A percentile compares a stretch with the other conserved stretches of the same genome.
Evolutionary conservation across 2,888 invertebrate species (phyloP).

Genomic region (Drosophila hamatofila): DNA sequence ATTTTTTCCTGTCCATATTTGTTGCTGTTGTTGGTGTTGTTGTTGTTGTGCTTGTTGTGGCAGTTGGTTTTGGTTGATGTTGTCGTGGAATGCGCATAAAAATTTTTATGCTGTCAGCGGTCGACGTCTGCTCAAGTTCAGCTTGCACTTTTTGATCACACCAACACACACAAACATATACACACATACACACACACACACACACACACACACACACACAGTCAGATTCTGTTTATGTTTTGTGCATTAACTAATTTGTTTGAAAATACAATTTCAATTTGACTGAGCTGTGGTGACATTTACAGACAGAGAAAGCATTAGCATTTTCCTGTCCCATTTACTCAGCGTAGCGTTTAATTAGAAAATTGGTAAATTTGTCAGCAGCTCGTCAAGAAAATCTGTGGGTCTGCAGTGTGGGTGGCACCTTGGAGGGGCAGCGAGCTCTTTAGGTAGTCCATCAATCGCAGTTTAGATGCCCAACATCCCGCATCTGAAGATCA

Average conservation of each 20-base stretch:
- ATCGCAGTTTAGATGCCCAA: conserved; percentile 30
- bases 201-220: neutral
- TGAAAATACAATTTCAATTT: conserved; percentile 16
- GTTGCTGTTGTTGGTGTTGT: conserved; percentile 17
- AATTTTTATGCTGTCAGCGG: conserved; percentile 69
- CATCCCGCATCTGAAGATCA: conserved; percentile 42
- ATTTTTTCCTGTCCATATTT: conserved; percentile 11
- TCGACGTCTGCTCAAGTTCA: conserved; percentile 39
- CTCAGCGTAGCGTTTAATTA: conserved; percentile 68
- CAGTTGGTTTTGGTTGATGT: conserved; percentile 42
- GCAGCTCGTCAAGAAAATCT: conserved; percentile 57
- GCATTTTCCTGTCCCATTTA: conserved; percentile 38
- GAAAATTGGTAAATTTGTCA: conserved; percentile 60
- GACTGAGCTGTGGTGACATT: conserved; percentile 20
- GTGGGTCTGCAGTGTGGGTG: conserved; percentile 45
- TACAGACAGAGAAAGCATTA: conserved; percentile 53
- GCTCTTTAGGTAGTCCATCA: conserved; percentile 36
- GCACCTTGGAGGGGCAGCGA: conserved; percentile 5
- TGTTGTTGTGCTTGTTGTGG: conserved; percentile 17
- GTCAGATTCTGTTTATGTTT: neutral
- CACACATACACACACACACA: conserved; percentile 7
- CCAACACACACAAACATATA: neutral
- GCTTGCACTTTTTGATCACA: conserved; percentile 24
- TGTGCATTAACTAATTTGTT: conserved; percentile 35
- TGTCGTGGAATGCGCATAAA: conserved; percentile 75